Evolutionary conservation across 2,888 invertebrate species (phyloP), one percentile per base, ranked within the genome.

Genomic region (Philereme transversata): DNA sequence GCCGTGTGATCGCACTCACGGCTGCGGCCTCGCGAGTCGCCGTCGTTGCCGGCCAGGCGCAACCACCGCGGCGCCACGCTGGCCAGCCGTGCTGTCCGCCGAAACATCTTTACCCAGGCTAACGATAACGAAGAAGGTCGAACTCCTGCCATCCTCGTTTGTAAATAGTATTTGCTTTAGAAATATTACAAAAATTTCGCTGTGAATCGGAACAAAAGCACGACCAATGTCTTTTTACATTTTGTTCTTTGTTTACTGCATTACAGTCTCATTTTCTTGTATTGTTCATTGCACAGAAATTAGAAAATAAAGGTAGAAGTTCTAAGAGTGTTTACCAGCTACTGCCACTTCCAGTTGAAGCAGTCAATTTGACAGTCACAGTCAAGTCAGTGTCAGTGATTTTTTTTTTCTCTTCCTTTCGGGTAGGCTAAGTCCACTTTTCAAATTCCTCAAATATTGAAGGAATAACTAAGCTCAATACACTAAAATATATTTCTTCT

Each of bases 71-170:
- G 60, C 57, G 73, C 69, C 58, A 74, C 70, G 22, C 69, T 70
- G 41, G 73, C 69, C 51, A 78, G 57, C 58, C 80, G 76, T 45
- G 72, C 69, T 49, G 79, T 72, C 40, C 73, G 77, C 51, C 75
- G 74, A 61, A 82, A 51, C 35, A 64, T 61, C 57, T 55, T 59
- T 49, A 59, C 34, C 58, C 47, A 58, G 46, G 41, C 48, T 48
- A 53, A 6, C 10, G 49, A 52, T 48, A 53, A 6, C 10, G 49
- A 35, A 45, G 49, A 35, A 45, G 22, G 52, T 46, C 71, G 72
- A 52, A 61, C 51, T 56, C 62, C 57, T n/a, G 67, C 61, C 67
- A 68, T 69, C 33, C 50, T 63, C 38, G 33, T 60, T 11, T 5
- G 8, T 33, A 43, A 10, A 40, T 8, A 22, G n/a, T 10, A 7